Evolutionary conservation across 2,113 vertebrate genomes (phyloP), one percentile per base, ranked within the genome.

Genomic region (Rhinoderma darwinii): DNA sequence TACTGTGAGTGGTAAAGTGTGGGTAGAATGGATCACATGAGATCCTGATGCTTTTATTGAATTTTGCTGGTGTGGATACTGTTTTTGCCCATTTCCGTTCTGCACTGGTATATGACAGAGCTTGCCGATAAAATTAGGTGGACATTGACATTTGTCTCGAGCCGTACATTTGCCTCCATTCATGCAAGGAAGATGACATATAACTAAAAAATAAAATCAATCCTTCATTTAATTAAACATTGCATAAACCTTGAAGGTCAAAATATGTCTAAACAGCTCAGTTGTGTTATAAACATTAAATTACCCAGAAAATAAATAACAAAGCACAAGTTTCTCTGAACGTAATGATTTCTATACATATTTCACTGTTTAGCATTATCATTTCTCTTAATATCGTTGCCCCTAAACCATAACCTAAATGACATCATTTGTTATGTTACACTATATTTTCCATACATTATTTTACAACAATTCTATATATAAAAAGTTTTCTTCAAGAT

Each of bases 121-220:
- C 90, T 99, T 99, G 79, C 98, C 98, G 0, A 97, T 98, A 88
- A 96, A 99, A 93, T 95, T 97, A 56, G 97, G 97, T 75, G 98
- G 97, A 88, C 98, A 99, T 72, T 98, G 98, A 91, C 98, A 99
- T 91, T 98, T 98, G 92, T 99, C 96, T 91, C 97, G 95, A 87
- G 96, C 92, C 56, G 96, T 97, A 92, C 98, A 99, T 88, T 97
- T 96, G 51, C 98, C 98, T 30, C 98, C 98, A 90, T 99, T 99
- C 92, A 98, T 98, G 88, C 98, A 99, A 0, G 98, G 98, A 88
- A 99, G 96, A 82, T 98, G 98, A 91, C 98, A 99, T 91, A 99
- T 98, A 83, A 99, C 98, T 99, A 91, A 88, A 94, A 94, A 1
- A 59, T 89, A 93, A 88, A 51, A 15, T 2, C 15, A 78, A 54